Conservation (phyloP, 2,888 invertebrate species). For the Gibbula magus region DNA sequence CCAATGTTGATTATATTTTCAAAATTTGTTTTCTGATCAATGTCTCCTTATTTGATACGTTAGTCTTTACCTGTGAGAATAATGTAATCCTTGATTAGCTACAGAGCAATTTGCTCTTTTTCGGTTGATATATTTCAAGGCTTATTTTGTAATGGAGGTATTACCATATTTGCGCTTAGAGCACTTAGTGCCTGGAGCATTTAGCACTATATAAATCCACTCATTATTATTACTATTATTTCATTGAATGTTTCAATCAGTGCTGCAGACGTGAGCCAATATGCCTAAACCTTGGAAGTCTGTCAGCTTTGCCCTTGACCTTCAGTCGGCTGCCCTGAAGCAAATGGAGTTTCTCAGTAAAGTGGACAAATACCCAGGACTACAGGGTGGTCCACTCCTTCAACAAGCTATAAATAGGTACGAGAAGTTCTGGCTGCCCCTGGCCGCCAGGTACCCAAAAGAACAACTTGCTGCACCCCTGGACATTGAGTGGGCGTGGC, state of each 20-base stretch:
- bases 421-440: slow-evolving; percentile 76
- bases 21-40: too few species aligned
- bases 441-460: slow-evolving; percentile 69
- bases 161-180: too few species aligned
- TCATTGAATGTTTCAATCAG: not conserved
- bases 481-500: slow-evolving; percentile 78
- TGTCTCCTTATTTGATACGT: too few species aligned
- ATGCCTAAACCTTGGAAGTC: slow-evolving; percentile 26
- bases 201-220: too few species aligned
- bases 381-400: slow-evolving; percentile 70
- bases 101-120: too few species aligned
- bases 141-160: too few species aligned
- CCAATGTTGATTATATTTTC: too few species aligned
- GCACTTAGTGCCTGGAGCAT: too few species aligned
- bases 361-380: slow-evolving; percentile 55
- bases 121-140: too few species aligned
- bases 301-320: slow-evolving; percentile 43
- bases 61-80: too few species aligned
- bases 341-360: slow-evolving; percentile 63
- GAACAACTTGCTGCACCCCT: slow-evolving; percentile 75
- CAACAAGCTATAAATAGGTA: slow-evolving; percentile 76
- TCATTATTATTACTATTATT: too few species aligned
- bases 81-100: too few species aligned
- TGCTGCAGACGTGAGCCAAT: not conserved
- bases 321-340: slow-evolving; percentile 47